A percentile compares a stretch with the other conserved stretches of the same genome.
Evolutionary conservation across 2,113 vertebrate genomes (phyloP).

Genomic region (Sprattus sprattus): DNA sequence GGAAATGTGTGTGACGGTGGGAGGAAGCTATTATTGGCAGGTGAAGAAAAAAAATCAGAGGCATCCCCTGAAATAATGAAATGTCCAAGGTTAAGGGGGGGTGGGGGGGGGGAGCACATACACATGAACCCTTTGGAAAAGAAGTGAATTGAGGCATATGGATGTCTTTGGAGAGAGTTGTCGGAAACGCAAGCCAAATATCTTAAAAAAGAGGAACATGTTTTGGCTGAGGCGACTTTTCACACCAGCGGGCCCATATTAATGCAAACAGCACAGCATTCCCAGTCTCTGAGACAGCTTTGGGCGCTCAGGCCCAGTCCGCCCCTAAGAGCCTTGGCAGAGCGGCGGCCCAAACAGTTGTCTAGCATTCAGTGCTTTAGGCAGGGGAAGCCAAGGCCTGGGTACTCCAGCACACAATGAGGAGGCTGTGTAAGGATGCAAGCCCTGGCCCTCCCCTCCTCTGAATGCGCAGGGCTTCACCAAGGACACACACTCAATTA

Average conservation of each 20-base stretch:
- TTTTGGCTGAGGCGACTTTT: not conserved
- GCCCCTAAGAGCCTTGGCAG: constrained; percentile 25
- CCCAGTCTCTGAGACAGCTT: not conserved
- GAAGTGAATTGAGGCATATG: not conserved
- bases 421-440: constrained; percentile 48
- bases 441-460: constrained; percentile 25
- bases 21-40: constrained; percentile 57
- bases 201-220: not conserved
- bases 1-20: constrained; percentile 45
- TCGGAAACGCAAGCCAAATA: not conserved
- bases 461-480: constrained; percentile 34
- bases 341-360: constrained; percentile 36
- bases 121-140: not conserved
- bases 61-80: constrained; percentile 49
- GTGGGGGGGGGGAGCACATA: not conserved
- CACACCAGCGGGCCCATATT: not conserved
- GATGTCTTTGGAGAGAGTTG: not conserved
- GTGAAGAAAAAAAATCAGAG: constrained; percentile 51
- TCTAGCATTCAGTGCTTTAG: constrained; percentile 43
- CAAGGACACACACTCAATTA: constrained; percentile 37
- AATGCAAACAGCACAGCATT: constrained; percentile 1
- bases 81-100: constrained; percentile 23
- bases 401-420: constrained; percentile 52
- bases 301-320: not conserved
- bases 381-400: constrained; percentile 43